Evolutionary conservation across 1,140 invertebrate species (phyloP).

Genomic region (Plutomurus gul): DNA sequence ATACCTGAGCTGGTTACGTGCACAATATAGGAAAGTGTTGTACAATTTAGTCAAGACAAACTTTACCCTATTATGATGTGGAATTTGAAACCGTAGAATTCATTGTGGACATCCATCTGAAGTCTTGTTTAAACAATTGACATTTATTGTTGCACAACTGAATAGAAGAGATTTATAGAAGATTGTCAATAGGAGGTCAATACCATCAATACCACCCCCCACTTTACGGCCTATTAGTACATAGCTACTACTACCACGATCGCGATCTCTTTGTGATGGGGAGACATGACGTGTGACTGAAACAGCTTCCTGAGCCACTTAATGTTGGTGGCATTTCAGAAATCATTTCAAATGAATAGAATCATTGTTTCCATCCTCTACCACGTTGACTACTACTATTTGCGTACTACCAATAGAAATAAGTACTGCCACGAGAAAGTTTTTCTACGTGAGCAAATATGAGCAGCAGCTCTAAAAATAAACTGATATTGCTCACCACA

Average conservation of each 20-base stretch:
- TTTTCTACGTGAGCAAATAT: too few species aligned
- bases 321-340: not conserved
- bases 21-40: constrained; percentile 6
- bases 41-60: not conserved
- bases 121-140: constrained; percentile 37
- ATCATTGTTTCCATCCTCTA: not conserved
- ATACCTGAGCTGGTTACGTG: constrained; percentile 4
- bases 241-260: too few species aligned
- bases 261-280: not conserved
- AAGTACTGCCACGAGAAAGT: too few species aligned
- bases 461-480: too few species aligned
- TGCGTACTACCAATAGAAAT: too few species aligned
- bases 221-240: constrained; percentile 32
- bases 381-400: too few species aligned
- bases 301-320: not conserved
- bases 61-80: not conserved
- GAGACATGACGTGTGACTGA: not conserved
- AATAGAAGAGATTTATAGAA: constrained; percentile 34
- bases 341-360: not conserved
- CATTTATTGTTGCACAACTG: constrained; percentile 34
- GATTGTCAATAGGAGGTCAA: constrained; percentile 39
- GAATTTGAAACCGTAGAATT: not conserved
- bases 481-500: too few species aligned
- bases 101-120: not conserved
- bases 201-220: constrained; percentile 37